Evolutionary conservation across 2,113 vertebrate genomes (phyloP).

Genomic region (Carlito syrichta): DNA sequence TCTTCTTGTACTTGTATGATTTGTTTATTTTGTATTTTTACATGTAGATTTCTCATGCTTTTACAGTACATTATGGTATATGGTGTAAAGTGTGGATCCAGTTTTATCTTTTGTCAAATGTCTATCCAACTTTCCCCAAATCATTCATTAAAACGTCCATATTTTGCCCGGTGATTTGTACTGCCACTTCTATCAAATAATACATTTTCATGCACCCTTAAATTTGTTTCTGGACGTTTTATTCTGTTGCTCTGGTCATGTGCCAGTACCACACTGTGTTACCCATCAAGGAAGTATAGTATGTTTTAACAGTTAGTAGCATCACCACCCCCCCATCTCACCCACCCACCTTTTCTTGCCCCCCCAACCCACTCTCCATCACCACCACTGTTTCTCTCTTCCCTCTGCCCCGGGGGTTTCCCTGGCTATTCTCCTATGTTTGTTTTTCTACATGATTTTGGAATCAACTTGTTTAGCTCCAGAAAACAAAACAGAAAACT

Average conservation of each 20-base stretch:
- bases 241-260: neutral
- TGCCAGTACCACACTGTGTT: neutral
- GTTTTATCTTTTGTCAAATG: conserved; percentile 1
- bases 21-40: neutral
- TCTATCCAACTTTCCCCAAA: neutral
- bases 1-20: neutral
- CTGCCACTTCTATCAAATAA: neutral
- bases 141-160: neutral
- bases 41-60: neutral
- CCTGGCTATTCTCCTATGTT: neutral
- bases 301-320: neutral
- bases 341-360: too few relatives aligned
- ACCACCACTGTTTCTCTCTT: neutral
- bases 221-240: neutral
- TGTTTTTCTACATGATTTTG: neutral
- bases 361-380: too few relatives aligned
- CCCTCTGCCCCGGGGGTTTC: neutral
- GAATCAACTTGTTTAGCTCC: conserved; percentile 9
- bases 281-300: neutral
- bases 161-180: neutral
- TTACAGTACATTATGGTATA: neutral
- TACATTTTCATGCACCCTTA: neutral
- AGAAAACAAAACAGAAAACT: neutral
- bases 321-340: too few relatives aligned
- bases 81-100: neutral